Percentiles rank a stretch among this genome's conserved stretches.
phyloP scores from a whole-genome alignment of 2,888 invertebrate species.

The Eupithecia subfuscata region DNA sequence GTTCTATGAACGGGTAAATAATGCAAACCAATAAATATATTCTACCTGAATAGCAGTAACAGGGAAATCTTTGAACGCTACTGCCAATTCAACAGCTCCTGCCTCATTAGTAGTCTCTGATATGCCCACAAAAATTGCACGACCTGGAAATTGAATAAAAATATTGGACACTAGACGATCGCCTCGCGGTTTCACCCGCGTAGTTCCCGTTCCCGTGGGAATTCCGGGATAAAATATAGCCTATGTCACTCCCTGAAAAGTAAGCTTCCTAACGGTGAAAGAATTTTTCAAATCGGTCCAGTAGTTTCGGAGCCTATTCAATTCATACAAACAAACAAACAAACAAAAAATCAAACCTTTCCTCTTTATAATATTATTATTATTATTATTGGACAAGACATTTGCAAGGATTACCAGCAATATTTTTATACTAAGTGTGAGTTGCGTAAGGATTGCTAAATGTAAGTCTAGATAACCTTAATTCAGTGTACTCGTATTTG shows the following conservation, averaged over 20 bases:
- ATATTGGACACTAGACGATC: no score
- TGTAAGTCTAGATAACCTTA: neutral
- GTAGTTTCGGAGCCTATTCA: no score
- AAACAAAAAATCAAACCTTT: no score
- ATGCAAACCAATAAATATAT: neutral
- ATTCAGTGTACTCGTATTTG: neutral
- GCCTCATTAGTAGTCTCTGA: slow-evolving; percentile 96
- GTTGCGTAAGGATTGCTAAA: neutral
- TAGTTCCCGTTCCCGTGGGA: no score
- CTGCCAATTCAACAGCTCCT: slow-evolving; percentile 96
- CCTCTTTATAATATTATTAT: no score
- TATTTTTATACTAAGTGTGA: neutral
- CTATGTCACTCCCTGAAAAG: no score
- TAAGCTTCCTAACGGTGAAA: no score
- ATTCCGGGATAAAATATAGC: no score
- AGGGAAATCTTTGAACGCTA: slow-evolving; percentile 98
- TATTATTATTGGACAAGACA: neutral
- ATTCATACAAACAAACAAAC: no score
- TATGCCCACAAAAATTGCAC: slow-evolving; percentile 96
- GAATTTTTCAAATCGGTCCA: no score
- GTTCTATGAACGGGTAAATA: neutral
- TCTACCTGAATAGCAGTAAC: slow-evolving; percentile 95
- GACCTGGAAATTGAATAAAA: slow-evolving; percentile 80
- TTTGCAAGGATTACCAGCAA: neutral
- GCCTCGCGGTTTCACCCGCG: no score